Conservation (phyloP, 1,140 invertebrate species). For the Bombus ignitus region DNA sequence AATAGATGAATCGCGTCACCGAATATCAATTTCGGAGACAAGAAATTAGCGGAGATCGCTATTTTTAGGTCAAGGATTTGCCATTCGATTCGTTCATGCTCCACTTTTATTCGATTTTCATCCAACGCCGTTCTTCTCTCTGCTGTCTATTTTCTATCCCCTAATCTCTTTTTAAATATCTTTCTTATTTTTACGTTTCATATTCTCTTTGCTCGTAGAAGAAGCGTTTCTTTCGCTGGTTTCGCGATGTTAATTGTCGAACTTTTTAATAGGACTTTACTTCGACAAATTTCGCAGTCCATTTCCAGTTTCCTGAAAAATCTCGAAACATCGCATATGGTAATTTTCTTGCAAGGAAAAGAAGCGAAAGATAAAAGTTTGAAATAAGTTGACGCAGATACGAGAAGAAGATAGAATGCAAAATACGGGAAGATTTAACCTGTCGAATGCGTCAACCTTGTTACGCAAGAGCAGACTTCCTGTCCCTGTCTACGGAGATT, state of each 20-base stretch:
- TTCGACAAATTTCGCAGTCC: too few species aligned
- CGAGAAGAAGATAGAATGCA: not conserved
- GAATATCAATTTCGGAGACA: not conserved
- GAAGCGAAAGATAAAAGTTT: not conserved
- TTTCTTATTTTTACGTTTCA: not conserved
- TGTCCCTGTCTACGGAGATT: constrained; percentile 5
- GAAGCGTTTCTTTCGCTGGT: too few species aligned
- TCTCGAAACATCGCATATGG: not conserved
- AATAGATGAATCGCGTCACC: not conserved
- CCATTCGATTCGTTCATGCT: not conserved
- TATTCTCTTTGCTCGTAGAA: too few species aligned
- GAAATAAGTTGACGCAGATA: not conserved
- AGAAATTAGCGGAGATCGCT: constrained; percentile 51
- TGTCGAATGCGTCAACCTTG: constrained; percentile 22
- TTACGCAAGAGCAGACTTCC: constrained; percentile 27
- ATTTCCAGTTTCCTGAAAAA: not conserved
- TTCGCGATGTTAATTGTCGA: not conserved
- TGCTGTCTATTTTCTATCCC: not conserved
- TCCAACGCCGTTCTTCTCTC: not conserved
- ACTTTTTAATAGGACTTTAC: not conserved
- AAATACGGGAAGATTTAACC: constrained; percentile 39
- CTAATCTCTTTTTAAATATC: not conserved
- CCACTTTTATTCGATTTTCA: not conserved
- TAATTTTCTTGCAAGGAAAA: too few species aligned
- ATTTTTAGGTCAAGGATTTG: constrained; percentile 68